phyloP scores from a whole-genome alignment of 2,113 vertebrate species.

The Rhynchomys soricoides region DNA sequence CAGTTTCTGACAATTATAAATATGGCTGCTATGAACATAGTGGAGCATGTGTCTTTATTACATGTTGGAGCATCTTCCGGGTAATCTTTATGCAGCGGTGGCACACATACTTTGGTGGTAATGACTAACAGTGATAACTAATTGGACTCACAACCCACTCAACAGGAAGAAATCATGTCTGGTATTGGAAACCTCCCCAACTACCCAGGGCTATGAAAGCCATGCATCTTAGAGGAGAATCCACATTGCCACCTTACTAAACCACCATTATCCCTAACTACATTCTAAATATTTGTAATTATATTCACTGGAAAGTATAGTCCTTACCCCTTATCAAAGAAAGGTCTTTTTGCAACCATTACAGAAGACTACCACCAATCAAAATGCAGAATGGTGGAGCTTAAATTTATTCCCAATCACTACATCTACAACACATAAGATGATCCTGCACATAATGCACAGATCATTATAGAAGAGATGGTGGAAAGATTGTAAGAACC shows the following conservation, averaged over 20 bases:
- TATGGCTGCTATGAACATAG: too few relatives aligned
- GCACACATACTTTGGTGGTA: background rate
- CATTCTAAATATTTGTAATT: background rate
- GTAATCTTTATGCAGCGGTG: too few relatives aligned
- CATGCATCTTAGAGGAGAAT: background rate
- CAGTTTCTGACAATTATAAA: too few relatives aligned
- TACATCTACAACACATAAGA: background rate
- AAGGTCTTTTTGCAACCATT: background rate
- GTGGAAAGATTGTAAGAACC: background rate
- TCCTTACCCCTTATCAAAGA: background rate
- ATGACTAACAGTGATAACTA: background rate
- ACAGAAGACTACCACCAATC: background rate
- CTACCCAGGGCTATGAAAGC: background rate
- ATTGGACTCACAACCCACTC: background rate
- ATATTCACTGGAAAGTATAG: background rate
- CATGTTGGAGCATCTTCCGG: too few relatives aligned
- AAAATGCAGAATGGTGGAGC: background rate
- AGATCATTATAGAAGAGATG: background rate
- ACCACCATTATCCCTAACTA: background rate
- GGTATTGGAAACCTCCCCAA: background rate
- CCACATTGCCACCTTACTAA: background rate
- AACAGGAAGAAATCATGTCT: background rate
- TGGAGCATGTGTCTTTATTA: too few relatives aligned
- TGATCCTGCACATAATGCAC: background rate
- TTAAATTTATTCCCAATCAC: background rate